Conservation (phyloP, 1,140 invertebrate genomes). For the Brachionus manjavacas region DNA sequence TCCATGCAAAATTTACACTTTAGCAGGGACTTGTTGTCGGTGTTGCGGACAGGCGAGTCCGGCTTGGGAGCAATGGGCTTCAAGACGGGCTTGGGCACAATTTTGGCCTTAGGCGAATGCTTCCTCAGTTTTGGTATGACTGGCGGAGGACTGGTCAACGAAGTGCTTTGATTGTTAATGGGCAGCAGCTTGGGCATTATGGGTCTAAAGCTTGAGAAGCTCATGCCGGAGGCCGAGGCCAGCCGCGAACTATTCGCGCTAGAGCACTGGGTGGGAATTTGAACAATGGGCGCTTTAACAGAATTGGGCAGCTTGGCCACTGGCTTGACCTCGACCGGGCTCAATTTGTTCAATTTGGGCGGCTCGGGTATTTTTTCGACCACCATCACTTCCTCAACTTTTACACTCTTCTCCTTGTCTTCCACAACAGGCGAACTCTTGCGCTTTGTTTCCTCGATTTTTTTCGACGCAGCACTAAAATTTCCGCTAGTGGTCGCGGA, state of each 20-base stretch:
- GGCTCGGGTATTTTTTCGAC: background rate
- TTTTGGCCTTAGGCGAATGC: background rate
- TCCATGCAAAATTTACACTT: conserved; percentile 42
- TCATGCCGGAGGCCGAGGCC: conserved; percentile 13
- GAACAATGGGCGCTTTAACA: conserved; percentile 13
- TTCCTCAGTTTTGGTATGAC: background rate
- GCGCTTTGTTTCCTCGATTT: background rate
- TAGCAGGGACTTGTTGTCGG: background rate
- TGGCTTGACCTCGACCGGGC: background rate
- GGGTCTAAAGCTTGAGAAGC: background rate
- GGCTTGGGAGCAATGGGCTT: background rate
- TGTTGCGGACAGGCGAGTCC: background rate
- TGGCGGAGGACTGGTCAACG: background rate
- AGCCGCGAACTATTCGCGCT: conserved; percentile 8
- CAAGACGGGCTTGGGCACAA: background rate
- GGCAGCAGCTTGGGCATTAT: conserved; percentile 33
- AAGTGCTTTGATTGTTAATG: background rate
- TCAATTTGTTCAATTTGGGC: background rate
- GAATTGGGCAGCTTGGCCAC: background rate
- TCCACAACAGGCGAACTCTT: background rate
- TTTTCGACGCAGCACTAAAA: conserved; percentile 4
- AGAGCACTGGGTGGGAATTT: background rate
- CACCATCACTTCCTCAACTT: background rate
- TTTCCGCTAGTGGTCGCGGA: background rate
- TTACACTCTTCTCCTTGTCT: background rate